Percentiles rank a stretch among this genome's conserved stretches.
Evolutionary conservation across 2,113 vertebrate species (phyloP).

Genomic region (Lagopus leucura): DNA sequence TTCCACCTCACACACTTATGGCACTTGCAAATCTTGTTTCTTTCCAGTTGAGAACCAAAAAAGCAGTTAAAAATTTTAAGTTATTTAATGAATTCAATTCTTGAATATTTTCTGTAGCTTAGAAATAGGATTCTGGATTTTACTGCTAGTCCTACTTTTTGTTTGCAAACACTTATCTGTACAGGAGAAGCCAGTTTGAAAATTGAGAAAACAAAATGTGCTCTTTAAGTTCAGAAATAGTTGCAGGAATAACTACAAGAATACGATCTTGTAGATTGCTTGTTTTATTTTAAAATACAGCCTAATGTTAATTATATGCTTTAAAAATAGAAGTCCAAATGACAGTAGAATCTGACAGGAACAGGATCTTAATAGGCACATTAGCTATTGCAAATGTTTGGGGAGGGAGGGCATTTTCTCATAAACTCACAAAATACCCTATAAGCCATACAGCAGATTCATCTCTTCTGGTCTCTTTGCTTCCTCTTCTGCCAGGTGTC

Average conservation of each 20-base stretch:
- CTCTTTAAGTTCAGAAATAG: neutral
- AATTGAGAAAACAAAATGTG: neutral
- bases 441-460: neutral
- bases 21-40: neutral
- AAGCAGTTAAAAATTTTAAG: neutral
- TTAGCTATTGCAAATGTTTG: neutral
- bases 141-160: neutral
- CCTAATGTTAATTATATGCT: neutral
- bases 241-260: neutral
- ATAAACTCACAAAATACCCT: neutral
- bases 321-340: neutral
- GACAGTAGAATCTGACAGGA: neutral
- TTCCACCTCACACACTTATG: neutral
- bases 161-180: neutral
- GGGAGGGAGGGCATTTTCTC: neutral
- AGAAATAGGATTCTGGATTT: neutral
- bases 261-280: neutral
- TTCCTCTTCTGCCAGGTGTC: neutral
- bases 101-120: neutral
- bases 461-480: accelerated
- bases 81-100: neutral
- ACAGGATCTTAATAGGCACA: neutral
- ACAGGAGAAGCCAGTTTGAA: neutral
- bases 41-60: neutral
- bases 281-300: constrained; percentile 12